Conservation (phyloP, 1,140 invertebrate genomes). For the Lineus longissimus region DNA sequence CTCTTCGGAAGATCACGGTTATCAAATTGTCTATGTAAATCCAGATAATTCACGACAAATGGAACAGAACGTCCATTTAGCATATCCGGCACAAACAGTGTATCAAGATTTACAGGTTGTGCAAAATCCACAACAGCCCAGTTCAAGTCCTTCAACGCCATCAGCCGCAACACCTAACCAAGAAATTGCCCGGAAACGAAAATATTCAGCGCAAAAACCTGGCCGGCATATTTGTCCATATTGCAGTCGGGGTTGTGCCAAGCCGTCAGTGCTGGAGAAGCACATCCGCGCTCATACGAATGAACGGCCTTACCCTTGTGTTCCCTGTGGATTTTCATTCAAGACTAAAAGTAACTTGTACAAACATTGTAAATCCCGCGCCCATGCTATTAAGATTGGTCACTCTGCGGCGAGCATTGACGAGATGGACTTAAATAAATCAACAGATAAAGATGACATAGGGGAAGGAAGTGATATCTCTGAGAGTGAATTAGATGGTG, state of each 20-base stretch:
- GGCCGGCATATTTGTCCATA: constrained; percentile 74
- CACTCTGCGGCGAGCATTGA: not conserved
- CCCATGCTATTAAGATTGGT: constrained; percentile 59
- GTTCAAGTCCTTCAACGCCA: not conserved
- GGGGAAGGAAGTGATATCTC: too few relatives aligned
- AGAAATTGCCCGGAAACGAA: constrained; percentile 20
- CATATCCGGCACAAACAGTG: too few relatives aligned
- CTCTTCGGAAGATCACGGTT: not conserved
- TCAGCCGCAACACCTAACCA: not conserved
- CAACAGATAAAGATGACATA: too few relatives aligned
- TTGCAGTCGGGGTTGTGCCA: constrained; percentile 82
- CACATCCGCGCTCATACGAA: constrained; percentile 85
- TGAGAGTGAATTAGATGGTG: too few relatives aligned
- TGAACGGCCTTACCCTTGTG: constrained; percentile 85
- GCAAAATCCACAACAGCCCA: not conserved
- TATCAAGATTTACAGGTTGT: not conserved
- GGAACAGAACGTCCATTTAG: not conserved
- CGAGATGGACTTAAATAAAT: too few relatives aligned
- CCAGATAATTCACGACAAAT: constrained; percentile 7
- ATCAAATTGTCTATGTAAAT: not conserved
- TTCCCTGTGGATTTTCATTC: constrained; percentile 83
- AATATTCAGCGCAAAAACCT: constrained; percentile 47
- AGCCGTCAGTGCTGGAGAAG: constrained; percentile 90
- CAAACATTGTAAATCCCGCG: constrained; percentile 80
- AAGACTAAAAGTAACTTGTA: constrained; percentile 92